Evolutionary conservation across 2,797 vertebrate species (phyloP), one percentile per base, ranked within the genome.

Genomic region (Pachyuromys duprasi): DNA sequence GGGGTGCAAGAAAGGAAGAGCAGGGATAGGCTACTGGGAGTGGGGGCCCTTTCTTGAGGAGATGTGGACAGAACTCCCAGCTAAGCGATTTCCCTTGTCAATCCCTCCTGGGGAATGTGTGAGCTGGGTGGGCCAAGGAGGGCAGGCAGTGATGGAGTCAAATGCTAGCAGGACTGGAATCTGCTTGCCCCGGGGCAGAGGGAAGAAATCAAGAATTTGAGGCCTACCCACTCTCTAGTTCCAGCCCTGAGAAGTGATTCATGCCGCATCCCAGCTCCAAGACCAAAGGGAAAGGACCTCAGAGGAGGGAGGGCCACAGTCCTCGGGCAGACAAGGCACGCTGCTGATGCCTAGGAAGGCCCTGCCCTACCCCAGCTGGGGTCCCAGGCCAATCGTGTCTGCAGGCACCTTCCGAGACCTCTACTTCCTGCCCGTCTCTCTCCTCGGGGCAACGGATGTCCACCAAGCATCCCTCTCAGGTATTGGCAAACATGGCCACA

Each of bases 31-130:
- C 70, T 20, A 3, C 57, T 11, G 42, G 3, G 11, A 62, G 2
- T 33, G 3, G 3, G 60, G 36, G 63, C 8, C 18, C 67, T 45
- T 78, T 79, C 88, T 69, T 14, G 26, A 74, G 53, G 49, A 17
- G 13, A 55, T 65, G 13, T 0, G 18, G 63, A 28, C 62, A 55
- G 67, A 89, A 86, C 89, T n/a, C 78, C n/a, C 79, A 86, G 89
- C 81, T 67, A 69, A 39, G 22, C 0, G 57, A 79, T 49, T 84
- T 86, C n/a, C 74, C 91, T 69, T 75, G 57, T 31, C 45, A 93
- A 33, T 55, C 76, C 60, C 62, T 97, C 69, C 86, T 70, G 79
- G 95, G 70, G 65, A 90, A 83, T 69, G 62, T 42, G 86, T 88
- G 79, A 82, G 24, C 76, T 89, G 84, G 70, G 76, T 79, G 76